phyloP scores from a whole-genome alignment of 2,888 invertebrate genomes.

The Tolmerus cingulatus region DNA sequence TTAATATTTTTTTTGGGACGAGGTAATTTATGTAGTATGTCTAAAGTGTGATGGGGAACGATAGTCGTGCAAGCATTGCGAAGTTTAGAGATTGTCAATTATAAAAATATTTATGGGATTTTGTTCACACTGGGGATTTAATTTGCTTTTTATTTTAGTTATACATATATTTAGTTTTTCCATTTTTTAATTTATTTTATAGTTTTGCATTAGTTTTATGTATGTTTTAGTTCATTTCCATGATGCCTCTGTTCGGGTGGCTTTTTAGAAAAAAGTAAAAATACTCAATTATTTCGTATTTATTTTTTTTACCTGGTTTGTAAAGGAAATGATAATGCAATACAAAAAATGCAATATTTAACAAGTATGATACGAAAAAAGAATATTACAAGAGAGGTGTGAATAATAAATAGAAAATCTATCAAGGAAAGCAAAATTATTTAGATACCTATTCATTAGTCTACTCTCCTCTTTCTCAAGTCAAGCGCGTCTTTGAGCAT shows the following conservation, averaged over 20 bases:
- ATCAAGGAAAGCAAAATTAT: neutral
- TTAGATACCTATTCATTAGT: neutral
- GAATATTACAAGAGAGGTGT: neutral
- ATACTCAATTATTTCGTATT: neutral
- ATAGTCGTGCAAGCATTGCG: neutral
- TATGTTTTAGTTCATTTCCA: neutral
- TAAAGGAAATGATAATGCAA: neutral
- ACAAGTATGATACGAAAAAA: neutral
- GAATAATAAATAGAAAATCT: neutral
- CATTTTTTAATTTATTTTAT: neutral
- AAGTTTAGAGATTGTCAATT: neutral
- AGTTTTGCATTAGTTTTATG: neutral
- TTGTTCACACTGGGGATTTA: neutral
- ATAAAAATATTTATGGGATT: neutral
- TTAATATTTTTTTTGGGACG: neutral
- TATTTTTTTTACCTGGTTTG: neutral
- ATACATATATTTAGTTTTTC: neutral
- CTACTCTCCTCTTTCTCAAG: neutral
- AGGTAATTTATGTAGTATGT: constrained; percentile 1
- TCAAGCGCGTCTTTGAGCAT: neutral
- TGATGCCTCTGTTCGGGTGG: neutral
- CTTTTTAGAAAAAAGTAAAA: neutral
- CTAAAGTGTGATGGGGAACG: neutral
- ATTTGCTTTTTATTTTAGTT: neutral
- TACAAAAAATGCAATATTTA: neutral